Conservation (phyloP, 2,113 vertebrate genomes). For the Pteropus alecto region DNA sequence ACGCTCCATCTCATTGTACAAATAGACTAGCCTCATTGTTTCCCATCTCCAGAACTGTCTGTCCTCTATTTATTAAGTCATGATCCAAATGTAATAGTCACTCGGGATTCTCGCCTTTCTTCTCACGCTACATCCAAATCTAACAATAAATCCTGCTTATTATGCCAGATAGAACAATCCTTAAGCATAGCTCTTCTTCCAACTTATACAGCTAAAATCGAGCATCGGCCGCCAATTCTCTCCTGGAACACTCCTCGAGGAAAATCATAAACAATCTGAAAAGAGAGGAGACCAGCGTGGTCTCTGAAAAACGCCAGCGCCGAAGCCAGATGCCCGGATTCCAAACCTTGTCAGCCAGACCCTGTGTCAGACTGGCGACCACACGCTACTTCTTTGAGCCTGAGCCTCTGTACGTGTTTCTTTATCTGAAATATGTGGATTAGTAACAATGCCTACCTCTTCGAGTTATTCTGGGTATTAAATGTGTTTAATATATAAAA, state of each 20-base stretch:
- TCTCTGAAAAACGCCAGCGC: fast-evolving
- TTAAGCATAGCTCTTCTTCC: not conserved
- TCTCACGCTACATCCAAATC: not conserved
- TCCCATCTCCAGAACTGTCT: too few relatives aligned
- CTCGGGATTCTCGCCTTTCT: not conserved
- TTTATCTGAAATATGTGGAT: not conserved
- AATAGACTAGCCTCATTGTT: fast-evolving
- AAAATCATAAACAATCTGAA: not conserved
- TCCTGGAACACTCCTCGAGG: fast-evolving
- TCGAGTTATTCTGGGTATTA: not conserved
- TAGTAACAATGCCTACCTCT: not conserved
- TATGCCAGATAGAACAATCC: not conserved
- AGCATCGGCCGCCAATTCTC: not conserved
- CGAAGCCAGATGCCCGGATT: too few relatives aligned
- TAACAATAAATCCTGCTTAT: not conserved
- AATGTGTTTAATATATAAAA: not conserved
- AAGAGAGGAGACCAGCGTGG: fast-evolving
- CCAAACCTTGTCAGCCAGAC: fast-evolving
- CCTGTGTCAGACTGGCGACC: fast-evolving
- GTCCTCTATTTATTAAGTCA: not conserved
- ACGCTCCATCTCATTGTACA: fast-evolving
- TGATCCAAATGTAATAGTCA: too few relatives aligned
- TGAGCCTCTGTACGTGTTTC: too few relatives aligned
- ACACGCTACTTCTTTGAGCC: not conserved
- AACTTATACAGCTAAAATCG: not conserved